Evolutionary conservation across 2,888 invertebrate species (phyloP).

Genomic region (Rhyacophila evoluta): DNA sequence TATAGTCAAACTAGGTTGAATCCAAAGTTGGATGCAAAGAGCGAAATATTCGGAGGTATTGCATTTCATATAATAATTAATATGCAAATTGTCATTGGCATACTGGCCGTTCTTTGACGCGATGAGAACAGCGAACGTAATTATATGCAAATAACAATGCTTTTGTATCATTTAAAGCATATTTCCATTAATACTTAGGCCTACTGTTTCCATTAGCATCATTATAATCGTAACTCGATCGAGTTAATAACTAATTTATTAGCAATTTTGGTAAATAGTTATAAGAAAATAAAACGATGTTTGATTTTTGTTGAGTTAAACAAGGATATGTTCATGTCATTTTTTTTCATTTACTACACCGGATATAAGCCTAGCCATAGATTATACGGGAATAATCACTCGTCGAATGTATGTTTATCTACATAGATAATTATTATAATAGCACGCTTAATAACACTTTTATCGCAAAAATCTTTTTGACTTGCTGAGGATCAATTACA

Average conservation of each 20-base stretch:
- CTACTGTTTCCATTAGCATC: constrained; percentile 18
- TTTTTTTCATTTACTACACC: no score
- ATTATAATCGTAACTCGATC: neutral
- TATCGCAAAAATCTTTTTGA: no score
- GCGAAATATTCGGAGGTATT: constrained; percentile 39
- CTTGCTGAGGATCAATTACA: no score
- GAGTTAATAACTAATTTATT: neutral
- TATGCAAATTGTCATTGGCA: constrained; percentile 49
- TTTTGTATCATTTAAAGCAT: neutral
- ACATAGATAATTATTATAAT: no score
- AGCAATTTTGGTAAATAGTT: no score
- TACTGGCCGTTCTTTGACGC: constrained; percentile 38
- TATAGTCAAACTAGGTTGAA: constrained; percentile 33
- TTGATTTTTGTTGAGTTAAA: no score
- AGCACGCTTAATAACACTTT: no score
- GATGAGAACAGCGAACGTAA: neutral
- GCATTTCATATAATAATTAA: constrained; percentile 52
- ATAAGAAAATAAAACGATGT: no score
- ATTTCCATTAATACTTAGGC: neutral
- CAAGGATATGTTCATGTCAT: no score
- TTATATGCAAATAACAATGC: constrained; percentile 22
- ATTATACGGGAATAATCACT: no score
- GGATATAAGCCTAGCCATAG: no score
- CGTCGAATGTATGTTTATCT: no score
- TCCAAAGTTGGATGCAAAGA: constrained; percentile 27